Base-by-base conservation (phyloP, 2,113 vertebrate species). In the Anolis carolinensis region DNA sequence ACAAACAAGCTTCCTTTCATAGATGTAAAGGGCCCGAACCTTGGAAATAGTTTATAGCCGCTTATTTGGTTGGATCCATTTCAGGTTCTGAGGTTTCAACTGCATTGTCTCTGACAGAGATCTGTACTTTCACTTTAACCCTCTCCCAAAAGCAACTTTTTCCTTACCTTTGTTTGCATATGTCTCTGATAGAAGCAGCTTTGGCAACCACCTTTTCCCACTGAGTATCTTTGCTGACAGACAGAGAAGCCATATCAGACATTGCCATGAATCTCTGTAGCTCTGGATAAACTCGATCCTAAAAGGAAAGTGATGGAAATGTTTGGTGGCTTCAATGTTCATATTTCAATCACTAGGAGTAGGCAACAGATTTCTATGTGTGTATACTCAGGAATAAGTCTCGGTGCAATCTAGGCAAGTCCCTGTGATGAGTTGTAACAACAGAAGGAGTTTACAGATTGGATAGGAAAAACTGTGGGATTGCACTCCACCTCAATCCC, bases 231-330 rank as follows among this genome's bases (percentile, higher is more conserved):
- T 95, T 98, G 79, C 97, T 96, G 92, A 95, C 75, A 78, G 97
- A 94, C 79, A 95, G 88, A 83, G 96, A 95, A 2, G 92, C 93
- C 20, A 74, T 86, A 83, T 98, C 97, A 74, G 95, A 95, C 90
- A 95, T 91, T 0, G 92, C 94, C 95, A 99, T 96, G 85, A 97
- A 96, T 72, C 96, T 97, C 94, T 98, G 98, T 77, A 99, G 93
- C 86, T 99, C 98, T 44, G 98, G 97, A 91, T 99, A 99, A 65
- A 99, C 95, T 55, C 98, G 98, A 90, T 99, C 98, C 98, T 99
- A 92, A 59, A 32, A 84, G 86, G 52, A 23, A 90, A 72, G 86
- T 48, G 83, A 34, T 79, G 71, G 81, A 73, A 16, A 0, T 80
- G 1, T 7, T 92, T 79, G 5, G 86, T 73, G 91, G 89, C 25